A percentile compares a stretch with the other conserved stretches of the same genome.
These are phyloP conservation scores for Sphaerodactylus townsendi DNA, from an alignment of 2,113 vertebrate genomes.

Conservation along the genomic window DNA sequence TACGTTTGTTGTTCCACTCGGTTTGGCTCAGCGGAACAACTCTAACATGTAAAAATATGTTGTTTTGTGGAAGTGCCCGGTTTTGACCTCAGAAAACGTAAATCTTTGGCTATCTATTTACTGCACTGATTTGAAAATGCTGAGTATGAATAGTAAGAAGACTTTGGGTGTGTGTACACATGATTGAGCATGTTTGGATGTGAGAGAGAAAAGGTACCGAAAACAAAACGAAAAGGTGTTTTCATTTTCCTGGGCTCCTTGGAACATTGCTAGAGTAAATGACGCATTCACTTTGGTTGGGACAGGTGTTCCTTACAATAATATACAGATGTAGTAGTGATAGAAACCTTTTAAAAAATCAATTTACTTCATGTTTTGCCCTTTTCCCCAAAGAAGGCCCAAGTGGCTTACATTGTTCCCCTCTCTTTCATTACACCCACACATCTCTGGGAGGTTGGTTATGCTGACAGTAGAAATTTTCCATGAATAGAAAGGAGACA, in stretches of 20 bases:
- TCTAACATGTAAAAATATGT: conserved; percentile 31
- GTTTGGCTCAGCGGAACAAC: conserved; percentile 26
- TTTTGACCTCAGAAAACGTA: conserved; percentile 28
- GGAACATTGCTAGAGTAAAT: background rate
- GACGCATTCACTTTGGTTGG: background rate
- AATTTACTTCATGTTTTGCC: too few relatives aligned
- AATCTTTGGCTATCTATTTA: background rate
- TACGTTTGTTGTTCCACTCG: conserved; percentile 41
- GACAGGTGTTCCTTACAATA: conserved; percentile 3
- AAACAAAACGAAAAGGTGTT: background rate
- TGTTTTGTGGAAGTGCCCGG: background rate
- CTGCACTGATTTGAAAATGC: background rate
- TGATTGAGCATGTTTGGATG: background rate
- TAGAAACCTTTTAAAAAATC: background rate
- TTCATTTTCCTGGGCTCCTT: background rate
- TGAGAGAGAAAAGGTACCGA: background rate
- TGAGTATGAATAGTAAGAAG: background rate
- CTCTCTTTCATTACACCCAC: too few relatives aligned
- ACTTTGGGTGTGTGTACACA: background rate
- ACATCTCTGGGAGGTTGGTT: too few relatives aligned
- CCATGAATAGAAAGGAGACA: too few relatives aligned
- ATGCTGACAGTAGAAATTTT: too few relatives aligned
- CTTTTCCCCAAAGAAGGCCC: too few relatives aligned
- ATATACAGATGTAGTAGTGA: background rate
- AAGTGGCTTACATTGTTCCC: too few relatives aligned